phyloP scores from a whole-genome alignment of 2,888 invertebrate species.

The Tetranychus truncatus region DNA sequence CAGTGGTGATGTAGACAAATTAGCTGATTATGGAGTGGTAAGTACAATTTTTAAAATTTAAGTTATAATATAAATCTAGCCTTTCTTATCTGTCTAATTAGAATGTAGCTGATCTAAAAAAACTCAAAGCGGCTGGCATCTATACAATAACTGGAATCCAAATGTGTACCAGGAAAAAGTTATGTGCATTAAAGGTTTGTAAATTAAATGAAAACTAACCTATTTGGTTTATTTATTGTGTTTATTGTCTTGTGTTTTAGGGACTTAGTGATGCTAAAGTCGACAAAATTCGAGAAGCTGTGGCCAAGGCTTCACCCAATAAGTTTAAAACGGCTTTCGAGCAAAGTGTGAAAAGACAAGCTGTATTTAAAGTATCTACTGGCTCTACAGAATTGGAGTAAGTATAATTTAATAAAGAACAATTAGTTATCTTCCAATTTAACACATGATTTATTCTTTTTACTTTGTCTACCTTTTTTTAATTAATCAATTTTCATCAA shows the following conservation, averaged over 20 bases:
- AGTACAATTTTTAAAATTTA: constrained; percentile 25
- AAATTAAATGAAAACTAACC: too few species aligned
- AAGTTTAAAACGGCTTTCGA: constrained; percentile 56
- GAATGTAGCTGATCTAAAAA: constrained; percentile 44
- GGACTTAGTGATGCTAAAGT: constrained; percentile 59
- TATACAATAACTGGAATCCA: constrained; percentile 62
- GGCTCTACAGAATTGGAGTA: constrained; percentile 44
- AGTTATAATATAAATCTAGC: background rate
- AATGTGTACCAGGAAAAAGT: constrained; percentile 55
- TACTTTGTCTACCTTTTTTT: too few species aligned
- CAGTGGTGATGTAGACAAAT: background rate
- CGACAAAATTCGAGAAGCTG: constrained; percentile 58
- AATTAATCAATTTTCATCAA: too few species aligned
- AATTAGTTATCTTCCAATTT: too few species aligned
- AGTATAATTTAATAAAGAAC: too few species aligned
- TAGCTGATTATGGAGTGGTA: background rate
- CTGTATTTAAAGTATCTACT: constrained; percentile 47
- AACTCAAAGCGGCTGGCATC: constrained; percentile 53
- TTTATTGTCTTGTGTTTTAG: constrained; percentile 21
- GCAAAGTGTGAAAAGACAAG: constrained; percentile 50
- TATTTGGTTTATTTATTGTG: background rate
- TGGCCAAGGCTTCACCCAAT: constrained; percentile 43
- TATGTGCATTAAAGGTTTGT: constrained; percentile 44
- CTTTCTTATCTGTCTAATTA: background rate
- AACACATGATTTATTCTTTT: too few species aligned